Evolutionary conservation across 2,797 vertebrate species (phyloP).

Genomic region (Lacerta agilis): DNA sequence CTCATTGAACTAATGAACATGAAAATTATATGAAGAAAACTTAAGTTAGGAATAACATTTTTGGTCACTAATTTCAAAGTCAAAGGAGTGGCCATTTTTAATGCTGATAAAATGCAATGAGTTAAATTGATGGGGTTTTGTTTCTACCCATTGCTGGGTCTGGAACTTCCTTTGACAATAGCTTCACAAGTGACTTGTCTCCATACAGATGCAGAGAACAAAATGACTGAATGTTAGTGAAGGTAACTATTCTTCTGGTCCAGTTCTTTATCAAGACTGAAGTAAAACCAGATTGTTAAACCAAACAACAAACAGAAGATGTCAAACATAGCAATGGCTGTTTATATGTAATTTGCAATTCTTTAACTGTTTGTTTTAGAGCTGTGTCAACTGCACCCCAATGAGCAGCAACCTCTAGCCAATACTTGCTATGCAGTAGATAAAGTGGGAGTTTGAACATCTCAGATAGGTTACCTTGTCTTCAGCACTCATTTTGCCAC

Average conservation of each 20-base stretch:
- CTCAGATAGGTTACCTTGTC: conserved; percentile 63
- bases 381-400: not conserved
- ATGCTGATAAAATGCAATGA: too few species aligned
- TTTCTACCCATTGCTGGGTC: not conserved
- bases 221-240: fast-evolving
- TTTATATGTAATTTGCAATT: not conserved
- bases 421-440: not conserved
- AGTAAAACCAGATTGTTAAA: fast-evolving
- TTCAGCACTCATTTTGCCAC: conserved; percentile 60
- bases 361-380: not conserved
- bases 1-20: too few species aligned
- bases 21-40: too few species aligned
- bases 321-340: not conserved
- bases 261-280: not conserved
- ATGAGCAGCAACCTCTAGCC: not conserved
- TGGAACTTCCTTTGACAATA: not conserved
- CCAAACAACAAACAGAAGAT: not conserved
- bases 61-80: too few species aligned
- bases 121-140: not conserved
- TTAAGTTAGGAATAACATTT: too few species aligned
- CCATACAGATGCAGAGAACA: fast-evolving
- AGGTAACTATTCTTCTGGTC: not conserved
- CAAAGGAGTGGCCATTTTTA: not conserved
- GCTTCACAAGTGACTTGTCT: not conserved
- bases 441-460: not conserved